Percentiles rank a stretch among this genome's conserved stretches.
phyloP scores from a whole-genome alignment of 2,113 vertebrate genomes.

The Urocynchramus pylzowi region DNA sequence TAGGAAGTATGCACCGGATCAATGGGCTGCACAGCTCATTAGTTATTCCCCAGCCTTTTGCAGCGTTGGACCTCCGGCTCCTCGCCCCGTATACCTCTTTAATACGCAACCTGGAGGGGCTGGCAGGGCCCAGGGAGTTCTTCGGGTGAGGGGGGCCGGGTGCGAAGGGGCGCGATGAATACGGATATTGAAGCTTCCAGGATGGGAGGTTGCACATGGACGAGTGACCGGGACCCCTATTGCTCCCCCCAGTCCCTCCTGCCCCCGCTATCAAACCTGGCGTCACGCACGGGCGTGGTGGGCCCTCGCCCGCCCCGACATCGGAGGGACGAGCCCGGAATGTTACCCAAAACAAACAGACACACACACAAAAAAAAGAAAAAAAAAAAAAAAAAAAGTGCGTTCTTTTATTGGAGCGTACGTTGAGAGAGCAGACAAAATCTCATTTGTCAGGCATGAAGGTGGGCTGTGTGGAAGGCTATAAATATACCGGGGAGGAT shows the following conservation, averaged over 20 bases:
- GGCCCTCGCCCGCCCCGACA: background rate
- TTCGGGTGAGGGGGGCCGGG: background rate
- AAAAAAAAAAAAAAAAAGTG: background rate
- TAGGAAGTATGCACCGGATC: conserved; percentile 79
- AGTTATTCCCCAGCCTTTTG: conserved; percentile 76
- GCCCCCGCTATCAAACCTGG: background rate
- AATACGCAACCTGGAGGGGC: background rate
- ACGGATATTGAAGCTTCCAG: conserved; percentile 34
- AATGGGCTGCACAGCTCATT: conserved; percentile 79
- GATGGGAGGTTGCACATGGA: background rate
- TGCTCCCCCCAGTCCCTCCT: background rate
- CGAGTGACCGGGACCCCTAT: background rate
- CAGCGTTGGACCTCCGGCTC: conserved; percentile 68
- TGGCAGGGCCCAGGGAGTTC: background rate
- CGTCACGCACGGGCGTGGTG: background rate
- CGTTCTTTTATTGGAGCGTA: conserved; percentile 57
- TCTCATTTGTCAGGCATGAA: conserved; percentile 67
- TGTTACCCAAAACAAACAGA: conserved; percentile 5
- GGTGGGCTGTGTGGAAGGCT: conserved; percentile 56
- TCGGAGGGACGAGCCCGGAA: background rate
- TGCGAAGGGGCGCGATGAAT: background rate
- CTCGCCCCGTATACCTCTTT: conserved; percentile 10
- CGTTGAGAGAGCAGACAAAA: conserved; percentile 43
- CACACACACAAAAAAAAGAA: background rate
- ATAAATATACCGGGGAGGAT: conserved; percentile 31